Evolutionary conservation across 2,888 invertebrate genomes (phyloP), one percentile per base, ranked within the genome.

Genomic region (Drosophila mayaguana): DNA sequence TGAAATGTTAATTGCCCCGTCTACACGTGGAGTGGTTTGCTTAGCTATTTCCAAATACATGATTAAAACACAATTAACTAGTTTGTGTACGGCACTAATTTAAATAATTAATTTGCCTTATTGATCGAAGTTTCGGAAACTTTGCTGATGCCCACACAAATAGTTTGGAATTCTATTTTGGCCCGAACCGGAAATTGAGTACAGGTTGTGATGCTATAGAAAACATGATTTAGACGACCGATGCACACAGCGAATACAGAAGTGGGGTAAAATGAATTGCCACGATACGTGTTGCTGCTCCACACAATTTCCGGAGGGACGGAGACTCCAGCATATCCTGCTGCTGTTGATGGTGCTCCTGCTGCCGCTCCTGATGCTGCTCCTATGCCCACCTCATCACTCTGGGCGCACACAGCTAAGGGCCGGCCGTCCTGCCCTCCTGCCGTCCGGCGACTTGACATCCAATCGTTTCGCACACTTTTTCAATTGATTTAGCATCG

Each of bases 401-500:
- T 74, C 82, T 68, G 48, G 20, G 20, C 40, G 22, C 53, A n/a
- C 48, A 51, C 34, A 25, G 53, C 38, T n/a, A 20, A 20, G 40
- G 46, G 36, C 38, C 8, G 45, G 48, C 28, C 28, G 28, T 28
- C 28, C 28, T 7, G 28, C 4, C n/a, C n/a, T 25, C 25, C 25
- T 4, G 25, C 28, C 2, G 53, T 8, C 38, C 11, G 25, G 57
- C 51, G 55, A 66, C 74, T 78, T 83, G 76, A 81, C 81, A 83
- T 81, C 76, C 68, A 65, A 77, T 79, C 86, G 80, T 57, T 82
- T 88, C 59, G 74, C 80, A 82, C 81, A 85, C 83, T 83, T 77
- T 87, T 86, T 74, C 80, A 86, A 80, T 88, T 88, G 88, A 86
- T 86, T 86, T 88, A 86, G 86, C 85, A 72, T 78, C 63, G 55